Percentiles rank a stretch among this genome's conserved stretches.
These are phyloP conservation scores for Drosophila leontia DNA, from an alignment of 1,140 invertebrate genomes.

Conservation along the genomic window DNA sequence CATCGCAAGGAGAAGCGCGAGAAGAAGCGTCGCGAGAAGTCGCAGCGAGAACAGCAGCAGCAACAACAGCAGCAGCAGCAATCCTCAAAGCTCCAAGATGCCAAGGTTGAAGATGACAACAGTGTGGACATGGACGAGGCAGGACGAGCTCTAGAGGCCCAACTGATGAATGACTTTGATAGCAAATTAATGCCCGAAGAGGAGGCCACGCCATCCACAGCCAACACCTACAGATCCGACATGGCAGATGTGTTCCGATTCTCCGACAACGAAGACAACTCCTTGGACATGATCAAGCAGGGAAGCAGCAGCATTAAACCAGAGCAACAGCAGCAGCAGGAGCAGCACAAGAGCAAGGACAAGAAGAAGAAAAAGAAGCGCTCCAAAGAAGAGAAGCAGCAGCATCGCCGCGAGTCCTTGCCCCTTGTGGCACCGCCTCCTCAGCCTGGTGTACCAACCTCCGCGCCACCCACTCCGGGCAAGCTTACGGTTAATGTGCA, in stretches of 20 bases:
- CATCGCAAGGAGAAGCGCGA: constrained; percentile 88
- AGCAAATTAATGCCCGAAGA: constrained; percentile 80
- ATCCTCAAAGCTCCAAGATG: constrained; percentile 50
- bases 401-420: constrained; percentile 86
- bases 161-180: constrained; percentile 88
- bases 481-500: constrained; percentile 80
- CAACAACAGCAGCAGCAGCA: constrained; percentile 69
- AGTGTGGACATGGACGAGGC: constrained; percentile 92
- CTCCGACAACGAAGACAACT: constrained; percentile 86
- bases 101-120: constrained; percentile 89
- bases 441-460: neutral
- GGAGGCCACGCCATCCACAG: constrained; percentile 78
- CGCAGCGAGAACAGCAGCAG: constrained; percentile 67
- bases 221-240: constrained; percentile 78
- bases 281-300: constrained; percentile 39
- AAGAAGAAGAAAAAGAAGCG: constrained; percentile 94
- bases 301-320: constrained; percentile 23
- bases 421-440: constrained; percentile 57
- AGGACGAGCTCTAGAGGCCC: constrained; percentile 91
- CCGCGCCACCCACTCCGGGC: constrained; percentile 23
- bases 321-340: constrained; percentile 34
- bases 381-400: constrained; percentile 90
- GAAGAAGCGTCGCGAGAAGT: constrained; percentile 88
- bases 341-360: constrained; percentile 87
- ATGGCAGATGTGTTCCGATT: constrained; percentile 85